Conservation (phyloP, 2,888 invertebrate genomes). For the Syritta pipiens region DNA sequence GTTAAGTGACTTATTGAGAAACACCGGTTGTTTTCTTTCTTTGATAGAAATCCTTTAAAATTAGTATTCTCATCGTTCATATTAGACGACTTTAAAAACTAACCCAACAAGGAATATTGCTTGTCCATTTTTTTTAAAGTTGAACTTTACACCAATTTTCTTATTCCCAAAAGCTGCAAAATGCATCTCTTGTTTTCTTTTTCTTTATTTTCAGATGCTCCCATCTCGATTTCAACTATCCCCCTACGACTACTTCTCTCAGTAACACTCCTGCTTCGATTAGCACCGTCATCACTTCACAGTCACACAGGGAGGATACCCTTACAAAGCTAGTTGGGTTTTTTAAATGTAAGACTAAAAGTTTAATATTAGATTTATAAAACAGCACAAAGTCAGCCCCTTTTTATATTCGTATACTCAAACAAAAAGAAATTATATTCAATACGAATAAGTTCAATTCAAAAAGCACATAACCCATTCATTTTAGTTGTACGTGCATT, state of each 20-base stretch:
- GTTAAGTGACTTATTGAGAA: no score
- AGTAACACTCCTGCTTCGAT: not conserved
- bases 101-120: no score
- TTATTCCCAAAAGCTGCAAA: not conserved
- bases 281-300: not conserved
- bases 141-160: not conserved
- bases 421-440: not conserved
- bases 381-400: not conserved
- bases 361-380: not conserved
- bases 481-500: not conserved
- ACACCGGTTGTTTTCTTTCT: no score
- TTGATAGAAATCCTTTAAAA: no score
- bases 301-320: no score
- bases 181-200: not conserved
- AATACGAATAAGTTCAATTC: conserved; percentile 3
- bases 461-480: conserved; percentile 12
- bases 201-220: conserved; percentile 4
- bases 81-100: no score
- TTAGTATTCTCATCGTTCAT: no score
- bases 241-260: not conserved
- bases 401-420: not conserved
- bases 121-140: no score
- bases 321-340: conserved; percentile 41
- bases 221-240: not conserved
- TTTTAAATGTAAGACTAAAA: not conserved